Base-by-base conservation (phyloP, 2,888 invertebrate species). In the Tiliacea aurago region DNA sequence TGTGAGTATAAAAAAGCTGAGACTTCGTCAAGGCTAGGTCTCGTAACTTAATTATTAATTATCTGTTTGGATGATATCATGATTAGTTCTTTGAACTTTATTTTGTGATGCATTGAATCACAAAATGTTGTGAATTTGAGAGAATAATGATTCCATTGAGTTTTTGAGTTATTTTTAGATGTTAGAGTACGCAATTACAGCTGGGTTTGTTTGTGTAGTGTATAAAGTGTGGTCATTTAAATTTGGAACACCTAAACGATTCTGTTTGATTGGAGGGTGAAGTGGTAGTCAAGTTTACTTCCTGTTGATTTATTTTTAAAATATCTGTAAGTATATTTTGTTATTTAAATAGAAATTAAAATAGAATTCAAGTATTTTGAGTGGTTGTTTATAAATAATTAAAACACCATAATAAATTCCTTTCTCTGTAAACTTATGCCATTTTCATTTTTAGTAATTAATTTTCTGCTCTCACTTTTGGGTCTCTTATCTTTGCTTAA, bases 51-150 rank as follows among this genome's bases (percentile, higher is more conserved):
- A 90, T 91, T 90, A 91, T 86, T 87, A 90, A 86, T 90, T 90
- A 83, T 89, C 89, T 87, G 89, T 93, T 93, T 87, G 85, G 91
- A 91, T 95, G 93, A 95, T 94, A 95, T 95, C 95, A 95, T 85
- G 83, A 84, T 88, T 78, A 81, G 91, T 90, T 91, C 90, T 91
- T 92, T 92, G 90, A 92, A 90, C 91, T 90, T 90, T 83, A 80
- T 81, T 78, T 87, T 72, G 74, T 90, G 87, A 88, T 90, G 89
- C 90, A 88, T 89, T 88, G 77, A 2, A 37, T 37, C 37, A 37
- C 2, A 37, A 37, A 37, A 37, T 37, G 77, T 73, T 88, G 77
- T 73, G 66, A 79, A 78, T 81, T 84, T 84, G 77, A 78, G 69
- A 72, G 62, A 84, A 80, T 84, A 81, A 89, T 90, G 86, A 90